Conservation (phyloP, 2,888 invertebrate genomes). For the Selenia dentaria region DNA sequence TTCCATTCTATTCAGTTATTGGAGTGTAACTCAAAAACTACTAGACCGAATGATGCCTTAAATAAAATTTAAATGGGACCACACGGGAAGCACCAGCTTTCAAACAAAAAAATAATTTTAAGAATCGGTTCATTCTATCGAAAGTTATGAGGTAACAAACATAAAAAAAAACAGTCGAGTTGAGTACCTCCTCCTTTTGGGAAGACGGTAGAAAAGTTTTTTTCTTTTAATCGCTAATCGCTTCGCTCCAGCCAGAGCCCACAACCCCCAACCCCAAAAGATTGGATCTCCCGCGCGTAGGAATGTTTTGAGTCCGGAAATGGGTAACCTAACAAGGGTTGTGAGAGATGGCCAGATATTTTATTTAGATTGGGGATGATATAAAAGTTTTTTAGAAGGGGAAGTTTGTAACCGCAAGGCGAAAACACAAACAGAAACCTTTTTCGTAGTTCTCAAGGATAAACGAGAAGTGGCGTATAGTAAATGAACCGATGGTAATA, state of each 20-base stretch:
- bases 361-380: conserved; percentile 31
- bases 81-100: too few relatives aligned
- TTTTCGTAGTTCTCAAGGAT: background rate
- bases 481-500: background rate
- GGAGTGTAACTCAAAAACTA: too few relatives aligned
- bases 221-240: background rate
- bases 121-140: too few relatives aligned
- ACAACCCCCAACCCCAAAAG: conserved; percentile 11
- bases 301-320: conserved; percentile 14
- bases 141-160: too few relatives aligned
- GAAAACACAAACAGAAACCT: conserved; percentile 6
- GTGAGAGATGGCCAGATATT: conserved; percentile 24
- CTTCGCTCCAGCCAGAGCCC: background rate
- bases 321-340: conserved; percentile 24
- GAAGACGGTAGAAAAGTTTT: background rate
- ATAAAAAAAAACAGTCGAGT: too few relatives aligned
- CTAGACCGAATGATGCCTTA: too few relatives aligned
- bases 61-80: too few relatives aligned
- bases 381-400: conserved; percentile 19
- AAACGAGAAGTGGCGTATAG: background rate
- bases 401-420: background rate
- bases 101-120: too few relatives aligned
- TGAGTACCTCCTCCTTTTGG: too few relatives aligned
- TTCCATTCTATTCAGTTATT: too few relatives aligned
- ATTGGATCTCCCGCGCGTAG: conserved; percentile 16